These are phyloP conservation scores for Leucoraja erinaceus DNA, from an alignment of 2,113 vertebrate species.

Conservation along the genomic window DNA sequence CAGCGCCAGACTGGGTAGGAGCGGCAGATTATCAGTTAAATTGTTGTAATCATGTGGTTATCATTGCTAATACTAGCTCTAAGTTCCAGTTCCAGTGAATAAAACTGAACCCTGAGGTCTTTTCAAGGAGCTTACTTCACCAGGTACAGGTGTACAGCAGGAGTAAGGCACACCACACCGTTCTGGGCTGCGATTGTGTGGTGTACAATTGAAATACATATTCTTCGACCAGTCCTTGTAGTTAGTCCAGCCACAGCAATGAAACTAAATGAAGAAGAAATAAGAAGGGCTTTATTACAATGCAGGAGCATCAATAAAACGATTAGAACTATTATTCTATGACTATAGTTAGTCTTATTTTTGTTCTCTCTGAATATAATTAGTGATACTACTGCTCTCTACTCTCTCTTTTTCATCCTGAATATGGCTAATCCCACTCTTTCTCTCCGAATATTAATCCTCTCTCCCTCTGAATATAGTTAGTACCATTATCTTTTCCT, in stretches of 20 bases:
- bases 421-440: too few species aligned
- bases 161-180: conserved; percentile 62
- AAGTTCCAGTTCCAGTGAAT: too few species aligned
- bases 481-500: neutral
- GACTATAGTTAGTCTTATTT: too few species aligned
- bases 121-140: conserved; percentile 49
- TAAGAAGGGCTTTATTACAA: neutral
- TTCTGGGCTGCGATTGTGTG: conserved; percentile 57
- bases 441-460: too few species aligned
- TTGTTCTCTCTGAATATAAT: too few species aligned
- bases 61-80: too few species aligned
- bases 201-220: conserved; percentile 61
- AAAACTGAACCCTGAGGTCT: neutral
- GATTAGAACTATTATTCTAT: neutral
- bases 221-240: conserved; percentile 68
- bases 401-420: too few species aligned
- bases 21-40: too few species aligned
- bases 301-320: neutral
- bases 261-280: conserved; percentile 49
- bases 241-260: conserved; percentile 65
- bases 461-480: too few species aligned
- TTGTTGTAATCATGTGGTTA: too few species aligned
- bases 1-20: too few species aligned
- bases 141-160: conserved; percentile 59
- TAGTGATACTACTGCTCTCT: too few species aligned